Conservation (phyloP, 2,888 invertebrate species). For the Bombylius discolor region DNA sequence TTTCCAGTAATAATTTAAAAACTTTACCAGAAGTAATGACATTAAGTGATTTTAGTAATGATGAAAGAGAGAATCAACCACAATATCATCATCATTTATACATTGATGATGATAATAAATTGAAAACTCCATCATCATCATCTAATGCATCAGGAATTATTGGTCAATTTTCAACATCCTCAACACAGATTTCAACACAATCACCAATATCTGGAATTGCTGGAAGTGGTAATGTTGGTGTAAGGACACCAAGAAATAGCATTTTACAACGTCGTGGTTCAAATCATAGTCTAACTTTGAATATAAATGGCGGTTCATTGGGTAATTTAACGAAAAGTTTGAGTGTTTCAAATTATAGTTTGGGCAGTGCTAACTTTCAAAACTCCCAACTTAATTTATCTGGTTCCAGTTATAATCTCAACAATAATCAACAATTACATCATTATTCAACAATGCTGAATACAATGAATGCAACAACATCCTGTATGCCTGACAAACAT, state of each 20-base stretch:
- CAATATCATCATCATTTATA: neutral
- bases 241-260: constrained; percentile 28
- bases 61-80: neutral
- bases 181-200: neutral
- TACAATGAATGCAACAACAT: constrained; percentile 2
- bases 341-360: constrained; percentile 39
- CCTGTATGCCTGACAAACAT: neutral
- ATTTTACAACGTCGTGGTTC: constrained; percentile 46
- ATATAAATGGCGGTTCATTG: constrained; percentile 42
- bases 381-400: constrained; percentile 35
- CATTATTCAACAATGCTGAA: constrained; percentile 4
- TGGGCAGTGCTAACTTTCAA: constrained; percentile 17
- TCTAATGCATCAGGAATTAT: constrained; percentile 13
- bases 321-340: constrained; percentile 33
- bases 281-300: constrained; percentile 47
- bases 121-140: constrained; percentile 17
- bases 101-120: constrained; percentile 1
- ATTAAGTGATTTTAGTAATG: constrained; percentile 44
- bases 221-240: neutral
- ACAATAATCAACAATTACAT: neutral
- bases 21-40: constrained; percentile 59
- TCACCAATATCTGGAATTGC: neutral
- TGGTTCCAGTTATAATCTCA: constrained; percentile 18
- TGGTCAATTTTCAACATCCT: constrained; percentile 4
- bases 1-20: constrained; percentile 57